phyloP scores from a whole-genome alignment of 2,888 invertebrate species.

The Apotomis turbidana region DNA sequence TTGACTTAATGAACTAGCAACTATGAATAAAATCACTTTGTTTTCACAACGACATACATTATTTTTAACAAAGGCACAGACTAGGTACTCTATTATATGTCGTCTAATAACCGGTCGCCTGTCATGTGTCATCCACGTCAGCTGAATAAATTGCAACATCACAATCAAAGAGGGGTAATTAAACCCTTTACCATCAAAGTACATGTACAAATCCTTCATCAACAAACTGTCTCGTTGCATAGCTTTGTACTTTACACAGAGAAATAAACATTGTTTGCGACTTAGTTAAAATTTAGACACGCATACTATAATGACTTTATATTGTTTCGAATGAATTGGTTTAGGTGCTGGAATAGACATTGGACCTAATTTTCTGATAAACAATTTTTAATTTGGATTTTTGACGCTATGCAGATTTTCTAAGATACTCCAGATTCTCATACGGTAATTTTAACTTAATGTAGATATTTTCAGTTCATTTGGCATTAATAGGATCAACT shows the following conservation, averaged over 20 bases:
- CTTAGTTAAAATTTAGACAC: neutral
- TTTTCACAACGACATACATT: neutral
- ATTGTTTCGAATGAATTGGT: no score
- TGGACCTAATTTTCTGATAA: no score
- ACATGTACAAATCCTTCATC: conserved; percentile 1
- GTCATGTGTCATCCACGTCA: conserved; percentile 1
- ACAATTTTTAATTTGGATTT: no score
- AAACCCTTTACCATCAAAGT: neutral
- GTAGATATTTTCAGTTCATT: no score
- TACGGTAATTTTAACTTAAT: no score
- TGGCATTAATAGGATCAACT: no score
- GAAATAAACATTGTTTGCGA: neutral
- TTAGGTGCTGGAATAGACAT: no score
- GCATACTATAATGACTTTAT: no score
- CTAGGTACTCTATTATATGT: neutral
- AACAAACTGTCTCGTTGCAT: neutral
- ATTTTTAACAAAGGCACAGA: conserved; percentile 13
- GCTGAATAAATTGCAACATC: conserved; percentile 10
- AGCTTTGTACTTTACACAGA: neutral
- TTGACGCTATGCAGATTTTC: no score
- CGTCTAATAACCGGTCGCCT: neutral
- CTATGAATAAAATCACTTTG: no score
- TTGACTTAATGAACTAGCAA: no score
- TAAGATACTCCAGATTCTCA: no score
- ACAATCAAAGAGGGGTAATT: conserved; percentile 16